Conservation (phyloP, 2,113 vertebrate genomes). For the Stigmatopora argus region DNA sequence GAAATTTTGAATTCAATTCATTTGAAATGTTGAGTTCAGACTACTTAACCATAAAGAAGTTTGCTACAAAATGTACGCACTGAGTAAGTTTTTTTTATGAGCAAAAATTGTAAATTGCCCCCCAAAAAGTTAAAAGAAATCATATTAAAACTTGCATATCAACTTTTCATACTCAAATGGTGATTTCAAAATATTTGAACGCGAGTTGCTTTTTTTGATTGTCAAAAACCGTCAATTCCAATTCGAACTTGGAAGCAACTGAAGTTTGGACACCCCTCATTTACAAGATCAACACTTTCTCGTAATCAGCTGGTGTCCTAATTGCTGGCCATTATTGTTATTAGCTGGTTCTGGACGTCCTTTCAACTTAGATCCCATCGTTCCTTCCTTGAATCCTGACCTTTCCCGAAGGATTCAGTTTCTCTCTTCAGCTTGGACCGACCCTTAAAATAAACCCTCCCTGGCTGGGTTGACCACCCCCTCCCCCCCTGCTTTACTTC, state of each 20-base stretch:
- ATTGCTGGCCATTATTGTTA: conserved; percentile 36
- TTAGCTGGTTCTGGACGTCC: conserved; percentile 29
- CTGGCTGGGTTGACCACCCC: conserved; percentile 44
- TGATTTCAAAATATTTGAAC: too few species aligned
- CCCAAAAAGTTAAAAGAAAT: too few species aligned
- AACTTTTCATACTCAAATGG: too few species aligned
- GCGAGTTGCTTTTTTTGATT: not conserved
- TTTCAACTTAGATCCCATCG: conserved; percentile 37
- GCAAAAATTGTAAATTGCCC: too few species aligned
- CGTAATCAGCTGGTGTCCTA: not conserved
- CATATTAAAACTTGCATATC: too few species aligned
- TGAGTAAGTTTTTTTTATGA: too few species aligned
- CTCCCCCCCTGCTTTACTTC: conserved; percentile 12
- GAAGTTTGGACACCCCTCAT: not conserved
- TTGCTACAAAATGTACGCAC: too few species aligned
- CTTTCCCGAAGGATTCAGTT: conserved; percentile 76
- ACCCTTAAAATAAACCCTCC: conserved; percentile 73
- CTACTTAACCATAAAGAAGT: too few species aligned
- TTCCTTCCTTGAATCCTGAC: conserved; percentile 68
- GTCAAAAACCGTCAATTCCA: not conserved
- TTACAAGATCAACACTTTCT: not conserved
- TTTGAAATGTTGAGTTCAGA: too few species aligned
- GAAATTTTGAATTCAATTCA: too few species aligned
- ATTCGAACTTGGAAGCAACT: not conserved
- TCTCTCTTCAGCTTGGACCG: conserved; percentile 66